Base-by-base conservation (phyloP, 1,140 invertebrate species). In the Helicorthomorpha holstii region DNA sequence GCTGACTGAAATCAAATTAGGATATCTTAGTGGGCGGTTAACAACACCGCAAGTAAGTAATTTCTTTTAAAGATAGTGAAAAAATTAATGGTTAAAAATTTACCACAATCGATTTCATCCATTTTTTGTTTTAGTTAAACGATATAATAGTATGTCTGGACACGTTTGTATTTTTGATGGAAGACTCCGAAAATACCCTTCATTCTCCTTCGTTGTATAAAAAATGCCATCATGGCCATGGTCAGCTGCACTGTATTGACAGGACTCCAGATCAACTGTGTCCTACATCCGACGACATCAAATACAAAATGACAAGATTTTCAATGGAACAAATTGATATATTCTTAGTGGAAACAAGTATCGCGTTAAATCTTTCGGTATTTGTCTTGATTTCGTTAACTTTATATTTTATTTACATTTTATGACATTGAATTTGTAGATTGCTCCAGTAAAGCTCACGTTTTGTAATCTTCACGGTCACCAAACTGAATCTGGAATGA, bases 401-500 rank as follows among this genome's bases (percentile, higher is more conserved):
- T 45, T 45, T 45, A 7, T 4, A 7, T 22, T n/a, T 45, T 45
- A 10, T 45, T 46, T 24, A 14, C 16, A 29, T 48, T 25, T 27
- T 48, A 23, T 51, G 4, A 3, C 50, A 29, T 51, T n/a, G 47
- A 46, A 52, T 53, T 59, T 66, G 16, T 58, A 82, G 78, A 64
- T 90, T 49, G 86, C 82, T 45, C 90, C 91, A 2, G 76, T 94
- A 19, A 77, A 89, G 42, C 63, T 95, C 41, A 81, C 88, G 16
- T 87, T 83, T 26, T 98, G 93, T 63, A 96, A 97, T 73, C 72
- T 97, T 4, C 92, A 96, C 64, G 88, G 90, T 0, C 79, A 83
- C 56, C 81, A 87, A 59, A 89, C 89, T 4, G 83, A 85, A 57
- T 82, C 81, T 22, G 93, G 93, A 0, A 74, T 95, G 2, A 93